phyloP scores from a whole-genome alignment of 1,140 invertebrate genomes.

The Drosophila subobscura region DNA sequence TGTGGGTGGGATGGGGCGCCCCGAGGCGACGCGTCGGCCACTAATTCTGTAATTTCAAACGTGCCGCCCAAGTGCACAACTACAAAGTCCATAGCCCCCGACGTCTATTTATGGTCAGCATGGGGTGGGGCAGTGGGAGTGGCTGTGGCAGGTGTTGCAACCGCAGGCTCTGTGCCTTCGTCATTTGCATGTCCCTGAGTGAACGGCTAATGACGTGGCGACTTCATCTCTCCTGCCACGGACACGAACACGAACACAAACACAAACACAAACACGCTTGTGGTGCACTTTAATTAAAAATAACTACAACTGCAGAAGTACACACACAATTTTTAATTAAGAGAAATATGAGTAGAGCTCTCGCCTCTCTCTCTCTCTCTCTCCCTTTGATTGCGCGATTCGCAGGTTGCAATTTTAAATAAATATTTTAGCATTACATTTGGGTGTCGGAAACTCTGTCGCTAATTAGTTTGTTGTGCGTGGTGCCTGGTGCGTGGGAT shows the following conservation, averaged over 20 bases:
- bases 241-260: conserved; percentile 23
- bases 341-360: conserved; percentile 53
- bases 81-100: conserved; percentile 18
- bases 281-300: conserved; percentile 73
- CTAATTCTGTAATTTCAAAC: conserved; percentile 76
- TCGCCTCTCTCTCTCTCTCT: neutral
- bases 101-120: conserved; percentile 59
- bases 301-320: conserved; percentile 43
- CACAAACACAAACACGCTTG: conserved; percentile 36
- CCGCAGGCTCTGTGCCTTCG: conserved; percentile 26
- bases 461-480: conserved; percentile 22
- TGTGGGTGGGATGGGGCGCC: neutral
- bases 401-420: conserved; percentile 30
- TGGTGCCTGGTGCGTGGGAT: too few relatives aligned
- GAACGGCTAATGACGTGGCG: conserved; percentile 43
- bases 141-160: conserved; percentile 18
- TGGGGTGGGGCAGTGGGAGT: conserved; percentile 19
- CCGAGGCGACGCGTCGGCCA: conserved; percentile 15
- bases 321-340: conserved; percentile 65
- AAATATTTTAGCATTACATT: conserved; percentile 32
- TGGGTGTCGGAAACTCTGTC: neutral
- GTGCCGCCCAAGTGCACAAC: conserved; percentile 44
- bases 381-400: conserved; percentile 8
- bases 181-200: conserved; percentile 61
- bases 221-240: conserved; percentile 8